A percentile compares a stretch with the other conserved stretches of the same genome.
These are phyloP conservation scores for Drosophila koepferae DNA, from an alignment of 2,888 invertebrate genomes.

Conservation along the genomic window DNA sequence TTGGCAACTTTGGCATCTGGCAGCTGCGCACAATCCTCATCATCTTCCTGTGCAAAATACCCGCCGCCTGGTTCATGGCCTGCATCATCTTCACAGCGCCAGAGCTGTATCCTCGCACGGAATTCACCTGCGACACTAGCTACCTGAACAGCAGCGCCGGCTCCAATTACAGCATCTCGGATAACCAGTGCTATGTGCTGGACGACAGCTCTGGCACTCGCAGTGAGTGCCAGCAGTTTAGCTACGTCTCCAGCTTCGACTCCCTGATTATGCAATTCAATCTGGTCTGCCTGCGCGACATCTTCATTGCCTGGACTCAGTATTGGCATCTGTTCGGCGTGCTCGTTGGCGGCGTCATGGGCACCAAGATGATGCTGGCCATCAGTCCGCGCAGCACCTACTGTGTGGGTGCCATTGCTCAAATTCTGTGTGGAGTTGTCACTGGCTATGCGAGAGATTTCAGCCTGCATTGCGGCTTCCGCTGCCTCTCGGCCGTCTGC, in stretches of 20 bases:
- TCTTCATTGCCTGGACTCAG: constrained; percentile 85
- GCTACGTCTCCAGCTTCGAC: constrained; percentile 78
- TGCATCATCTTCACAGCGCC: constrained; percentile 86
- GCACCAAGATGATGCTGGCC: constrained; percentile 83
- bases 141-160: constrained; percentile 35
- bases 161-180: constrained; percentile 61
- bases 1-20: constrained; percentile 85
- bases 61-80: constrained; percentile 86
- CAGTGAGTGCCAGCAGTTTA: constrained; percentile 74
- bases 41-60: constrained; percentile 85
- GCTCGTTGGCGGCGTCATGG: constrained; percentile 84
- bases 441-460: constrained; percentile 84
- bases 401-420: constrained; percentile 84
- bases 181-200: constrained; percentile 77
- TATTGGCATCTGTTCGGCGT: constrained; percentile 86
- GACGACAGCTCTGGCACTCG: constrained; percentile 33
- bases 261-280: constrained; percentile 85
- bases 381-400: constrained; percentile 84
- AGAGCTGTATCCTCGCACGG: constrained; percentile 77
- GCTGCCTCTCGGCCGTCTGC: constrained; percentile 85
- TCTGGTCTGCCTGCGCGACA: constrained; percentile 84
- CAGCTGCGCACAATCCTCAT: constrained; percentile 84
- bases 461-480: constrained; percentile 84
- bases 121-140: constrained; percentile 75
- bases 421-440: constrained; percentile 84